A percentile compares a stretch with the other conserved stretches of the same genome.
phyloP scores from a whole-genome alignment of 2,113 vertebrate genomes.

The Bagarius yarrelli region DNA sequence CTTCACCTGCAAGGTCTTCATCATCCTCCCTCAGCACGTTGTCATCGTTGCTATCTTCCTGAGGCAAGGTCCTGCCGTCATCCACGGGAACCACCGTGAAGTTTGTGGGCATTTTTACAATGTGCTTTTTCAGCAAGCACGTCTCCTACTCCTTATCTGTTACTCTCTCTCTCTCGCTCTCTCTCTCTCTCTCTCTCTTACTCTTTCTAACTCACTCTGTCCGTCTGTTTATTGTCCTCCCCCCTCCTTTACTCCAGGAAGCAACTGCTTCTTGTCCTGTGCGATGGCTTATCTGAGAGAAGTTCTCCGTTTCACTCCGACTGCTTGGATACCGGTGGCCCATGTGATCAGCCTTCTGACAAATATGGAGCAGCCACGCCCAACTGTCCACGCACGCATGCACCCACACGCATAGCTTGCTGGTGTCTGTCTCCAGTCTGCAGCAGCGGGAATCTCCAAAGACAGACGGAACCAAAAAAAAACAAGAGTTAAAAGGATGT shows the following conservation, averaged over 20 bases:
- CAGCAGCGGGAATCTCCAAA: slow-evolving; percentile 31
- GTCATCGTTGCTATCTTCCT: slow-evolving; percentile 38
- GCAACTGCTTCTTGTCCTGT: slow-evolving; percentile 25
- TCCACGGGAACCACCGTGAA: slow-evolving; percentile 77
- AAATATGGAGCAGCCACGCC: slow-evolving; percentile 72
- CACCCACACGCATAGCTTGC: slow-evolving; percentile 25
- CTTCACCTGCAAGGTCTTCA: slow-evolving; percentile 56
- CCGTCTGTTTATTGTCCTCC: slow-evolving; percentile 21
- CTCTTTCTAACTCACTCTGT: slow-evolving; percentile 11
- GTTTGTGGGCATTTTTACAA: slow-evolving; percentile 76
- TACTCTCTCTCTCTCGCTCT: slow-evolving; percentile 47
- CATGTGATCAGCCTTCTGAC: slow-evolving; percentile 68
- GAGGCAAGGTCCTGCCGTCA: slow-evolving; percentile 52
- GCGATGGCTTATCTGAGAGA: slow-evolving; percentile 45
- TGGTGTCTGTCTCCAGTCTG: slow-evolving; percentile 32
- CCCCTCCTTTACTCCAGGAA: slow-evolving; percentile 18
- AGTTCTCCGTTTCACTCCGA: slow-evolving; percentile 62
- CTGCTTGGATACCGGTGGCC: slow-evolving; percentile 59
- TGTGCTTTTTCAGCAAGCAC: slow-evolving; percentile 55
- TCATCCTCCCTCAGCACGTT: slow-evolving; percentile 55
- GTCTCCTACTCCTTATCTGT: slow-evolving; percentile 30
- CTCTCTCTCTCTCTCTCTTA: slow-evolving; percentile 46
- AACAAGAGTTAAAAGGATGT: slow-evolving; percentile 35
- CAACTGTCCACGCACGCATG: slow-evolving; percentile 56
- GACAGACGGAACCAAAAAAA: slow-evolving; percentile 33